Evolutionary conservation across 92 coral and sea anemone species (phyloP).

Genomic region (Parazoanthus darwini): DNA sequence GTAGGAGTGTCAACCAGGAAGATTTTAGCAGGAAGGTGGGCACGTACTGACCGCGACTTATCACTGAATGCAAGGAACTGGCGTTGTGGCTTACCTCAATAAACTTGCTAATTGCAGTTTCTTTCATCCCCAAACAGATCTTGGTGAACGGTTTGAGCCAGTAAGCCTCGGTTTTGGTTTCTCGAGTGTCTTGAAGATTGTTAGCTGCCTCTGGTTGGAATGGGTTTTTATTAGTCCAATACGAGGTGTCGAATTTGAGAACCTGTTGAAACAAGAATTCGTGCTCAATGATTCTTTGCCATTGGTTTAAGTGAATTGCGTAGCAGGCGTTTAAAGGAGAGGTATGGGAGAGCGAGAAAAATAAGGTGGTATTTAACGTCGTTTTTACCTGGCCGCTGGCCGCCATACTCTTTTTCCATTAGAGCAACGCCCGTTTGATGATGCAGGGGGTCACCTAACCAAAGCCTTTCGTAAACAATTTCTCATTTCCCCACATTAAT

Average conservation of each 20-base stretch:
- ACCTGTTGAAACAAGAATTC: background rate
- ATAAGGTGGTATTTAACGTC: too few species aligned
- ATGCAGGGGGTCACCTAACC: too few species aligned
- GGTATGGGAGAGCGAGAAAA: too few species aligned
- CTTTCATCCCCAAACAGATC: constrained; percentile 22
- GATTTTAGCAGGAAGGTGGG: background rate
- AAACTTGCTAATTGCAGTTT: background rate
- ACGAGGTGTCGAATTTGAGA: background rate
- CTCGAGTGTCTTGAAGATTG: constrained; percentile 7
- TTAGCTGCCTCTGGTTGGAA: background rate
- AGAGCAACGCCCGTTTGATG: too few species aligned
- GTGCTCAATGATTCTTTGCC: too few species aligned
- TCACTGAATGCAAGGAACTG: constrained; percentile 9
- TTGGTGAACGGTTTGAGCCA: constrained; percentile 5
- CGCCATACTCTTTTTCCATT: too few species aligned
- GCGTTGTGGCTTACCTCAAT: constrained; percentile 5
- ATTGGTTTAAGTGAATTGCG: too few species aligned
- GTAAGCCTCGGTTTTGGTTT: background rate
- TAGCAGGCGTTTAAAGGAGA: too few species aligned
- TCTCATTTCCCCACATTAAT: too few species aligned
- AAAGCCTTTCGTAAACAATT: too few species aligned
- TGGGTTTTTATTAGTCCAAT: background rate
- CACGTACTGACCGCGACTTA: background rate
- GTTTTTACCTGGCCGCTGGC: too few species aligned
- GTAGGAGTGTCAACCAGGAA: background rate